These are phyloP conservation scores for Scaeva pyrastri DNA, from an alignment of 2,888 invertebrate species.

Conservation along the genomic window DNA sequence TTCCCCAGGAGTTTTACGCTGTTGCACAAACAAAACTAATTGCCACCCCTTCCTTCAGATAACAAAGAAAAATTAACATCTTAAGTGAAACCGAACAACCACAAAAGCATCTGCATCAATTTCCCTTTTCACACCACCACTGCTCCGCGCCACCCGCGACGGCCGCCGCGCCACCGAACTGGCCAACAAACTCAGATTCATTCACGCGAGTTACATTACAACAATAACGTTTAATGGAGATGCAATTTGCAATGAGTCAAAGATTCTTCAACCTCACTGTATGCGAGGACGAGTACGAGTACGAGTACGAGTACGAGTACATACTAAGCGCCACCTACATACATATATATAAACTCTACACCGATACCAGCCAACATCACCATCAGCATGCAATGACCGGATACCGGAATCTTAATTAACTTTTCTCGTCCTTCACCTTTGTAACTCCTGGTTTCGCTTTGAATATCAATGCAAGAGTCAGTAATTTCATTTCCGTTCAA, in stretches of 20 bases:
- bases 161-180: no score
- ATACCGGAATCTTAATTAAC: slow-evolving; percentile 20
- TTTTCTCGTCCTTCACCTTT: slow-evolving; percentile 23
- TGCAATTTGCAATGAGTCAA: slow-evolving; percentile 6
- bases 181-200: no score
- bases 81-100: slow-evolving; percentile 1
- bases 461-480: slow-evolving; percentile 6
- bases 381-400: slow-evolving; percentile 3
- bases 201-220: neutral
- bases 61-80: slow-evolving; percentile 19
- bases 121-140: neutral
- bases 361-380: neutral
- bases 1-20: neutral
- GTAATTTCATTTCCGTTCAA: slow-evolving; percentile 6
- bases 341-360: neutral
- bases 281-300: no score
- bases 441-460: neutral
- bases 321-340: neutral
- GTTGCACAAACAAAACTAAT: slow-evolving; percentile 7
- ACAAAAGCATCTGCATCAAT: slow-evolving; percentile 4
- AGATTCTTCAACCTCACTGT: neutral
- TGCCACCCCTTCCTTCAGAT: neutral
- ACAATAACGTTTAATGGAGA: slow-evolving; percentile 10
- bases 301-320: no score
- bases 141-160: neutral